Conservation (phyloP, 2,797 vertebrate species). For the Macropodus opercularis region DNA sequence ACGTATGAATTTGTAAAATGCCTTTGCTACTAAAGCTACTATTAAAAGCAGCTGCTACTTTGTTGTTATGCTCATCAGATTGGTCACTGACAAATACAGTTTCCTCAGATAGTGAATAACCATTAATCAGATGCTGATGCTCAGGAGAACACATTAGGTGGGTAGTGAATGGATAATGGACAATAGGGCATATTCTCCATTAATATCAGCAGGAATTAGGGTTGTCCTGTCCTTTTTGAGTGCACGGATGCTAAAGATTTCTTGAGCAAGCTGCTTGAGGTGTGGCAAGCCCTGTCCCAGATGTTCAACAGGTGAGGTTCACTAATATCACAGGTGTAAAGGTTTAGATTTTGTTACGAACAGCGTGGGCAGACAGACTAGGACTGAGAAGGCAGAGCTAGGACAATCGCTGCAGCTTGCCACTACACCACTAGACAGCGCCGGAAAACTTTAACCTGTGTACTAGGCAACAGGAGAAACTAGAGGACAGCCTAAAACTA, state of each 20-base stretch:
- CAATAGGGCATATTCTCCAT: slow-evolving; percentile 3
- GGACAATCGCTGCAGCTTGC: too few relatives aligned
- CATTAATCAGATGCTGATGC: background rate
- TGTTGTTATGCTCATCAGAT: background rate
- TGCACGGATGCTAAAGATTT: slow-evolving; percentile 54
- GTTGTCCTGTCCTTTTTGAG: slow-evolving; percentile 19
- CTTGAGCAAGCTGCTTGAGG: slow-evolving; percentile 46
- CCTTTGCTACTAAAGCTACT: too few relatives aligned
- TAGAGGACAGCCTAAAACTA: too few relatives aligned
- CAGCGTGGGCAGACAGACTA: too few relatives aligned
- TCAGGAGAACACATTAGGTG: background rate
- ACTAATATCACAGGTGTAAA: slow-evolving; percentile 58
- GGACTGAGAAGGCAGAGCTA: too few relatives aligned
- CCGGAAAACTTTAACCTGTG: too few relatives aligned
- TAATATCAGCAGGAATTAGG: slow-evolving; percentile 20
- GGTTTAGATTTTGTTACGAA: too few relatives aligned
- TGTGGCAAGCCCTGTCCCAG: slow-evolving; percentile 59
- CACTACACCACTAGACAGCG: too few relatives aligned
- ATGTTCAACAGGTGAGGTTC: slow-evolving; percentile 77
- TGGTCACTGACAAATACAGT: too few relatives aligned
- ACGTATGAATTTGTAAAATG: too few relatives aligned
- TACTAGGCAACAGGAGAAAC: too few relatives aligned
- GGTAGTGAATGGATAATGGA: slow-evolving; percentile 1
- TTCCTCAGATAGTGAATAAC: background rate
- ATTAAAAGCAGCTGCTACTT: too few relatives aligned